phyloP scores from a whole-genome alignment of 2,113 vertebrate genomes.

The Euleptes europaea region DNA sequence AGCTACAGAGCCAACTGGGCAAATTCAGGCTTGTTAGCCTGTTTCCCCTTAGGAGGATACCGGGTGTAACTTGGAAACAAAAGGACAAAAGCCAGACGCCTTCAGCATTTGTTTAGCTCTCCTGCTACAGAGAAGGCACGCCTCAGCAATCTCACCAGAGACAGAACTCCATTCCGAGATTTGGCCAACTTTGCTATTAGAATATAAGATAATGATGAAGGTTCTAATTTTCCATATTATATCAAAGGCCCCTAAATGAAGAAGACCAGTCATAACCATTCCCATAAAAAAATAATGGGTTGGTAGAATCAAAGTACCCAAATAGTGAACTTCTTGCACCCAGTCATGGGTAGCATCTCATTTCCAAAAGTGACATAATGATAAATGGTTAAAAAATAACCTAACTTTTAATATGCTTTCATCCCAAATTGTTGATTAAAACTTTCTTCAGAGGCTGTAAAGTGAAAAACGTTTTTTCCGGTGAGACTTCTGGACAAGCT shows the following conservation, averaged over 20 bases:
- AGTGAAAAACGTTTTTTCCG: background rate
- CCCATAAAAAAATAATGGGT: background rate
- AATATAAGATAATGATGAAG: background rate
- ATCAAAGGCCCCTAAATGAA: background rate
- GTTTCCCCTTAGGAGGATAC: too few species aligned
- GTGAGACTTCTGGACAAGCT: constrained; percentile 33
- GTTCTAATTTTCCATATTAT: background rate
- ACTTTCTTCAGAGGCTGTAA: background rate
- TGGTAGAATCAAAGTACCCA: background rate
- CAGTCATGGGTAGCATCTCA: background rate
- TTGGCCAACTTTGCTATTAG: too few species aligned
- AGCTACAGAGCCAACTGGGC: too few species aligned
- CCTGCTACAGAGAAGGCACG: too few species aligned
- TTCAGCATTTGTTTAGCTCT: too few species aligned
- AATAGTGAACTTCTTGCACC: background rate
- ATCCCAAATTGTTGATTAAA: constrained; percentile 19
- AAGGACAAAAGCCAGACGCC: too few species aligned
- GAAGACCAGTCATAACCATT: background rate
- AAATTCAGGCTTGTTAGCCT: too few species aligned
- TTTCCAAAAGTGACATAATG: constrained; percentile 30
- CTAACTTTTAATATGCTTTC: constrained; percentile 8
- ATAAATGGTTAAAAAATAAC: constrained; percentile 17
- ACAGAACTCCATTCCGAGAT: too few species aligned
- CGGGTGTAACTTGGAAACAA: too few species aligned
- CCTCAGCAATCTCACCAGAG: too few species aligned